Conservation (phyloP, 1,140 invertebrate species). For the Temnothorax nylanderi region DNA sequence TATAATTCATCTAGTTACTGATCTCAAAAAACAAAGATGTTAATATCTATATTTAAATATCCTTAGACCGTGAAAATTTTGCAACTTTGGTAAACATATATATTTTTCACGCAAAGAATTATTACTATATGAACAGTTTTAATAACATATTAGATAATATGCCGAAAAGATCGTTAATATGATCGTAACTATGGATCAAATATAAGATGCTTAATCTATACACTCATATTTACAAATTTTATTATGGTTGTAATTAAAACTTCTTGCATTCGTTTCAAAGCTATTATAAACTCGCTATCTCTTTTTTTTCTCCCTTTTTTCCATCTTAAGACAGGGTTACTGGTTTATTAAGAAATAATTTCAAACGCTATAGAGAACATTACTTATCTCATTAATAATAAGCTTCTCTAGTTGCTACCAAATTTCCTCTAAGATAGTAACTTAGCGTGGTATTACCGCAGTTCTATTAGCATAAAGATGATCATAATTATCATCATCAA, state of each 20-base stretch:
- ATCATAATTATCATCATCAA: constrained; percentile 1
- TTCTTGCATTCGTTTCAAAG: constrained; percentile 5
- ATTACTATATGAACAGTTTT: neutral
- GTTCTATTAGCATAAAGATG: neutral
- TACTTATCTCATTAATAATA: constrained; percentile 42
- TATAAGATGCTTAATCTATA: neutral
- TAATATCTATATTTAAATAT: neutral
- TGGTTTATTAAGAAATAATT: constrained; percentile 8
- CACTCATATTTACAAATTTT: neutral
- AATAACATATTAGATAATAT: neutral
- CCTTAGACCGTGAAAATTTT: neutral
- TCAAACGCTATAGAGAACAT: neutral
- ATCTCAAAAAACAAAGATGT: neutral
- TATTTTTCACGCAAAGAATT: neutral
- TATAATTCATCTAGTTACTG: neutral
- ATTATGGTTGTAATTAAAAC: constrained; percentile 14
- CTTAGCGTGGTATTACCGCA: neutral
- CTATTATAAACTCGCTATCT: constrained; percentile 3
- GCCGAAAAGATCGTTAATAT: too few relatives aligned
- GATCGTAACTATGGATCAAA: neutral
- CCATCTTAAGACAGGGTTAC: neutral
- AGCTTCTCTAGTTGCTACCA: constrained; percentile 9
- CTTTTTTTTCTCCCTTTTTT: neutral
- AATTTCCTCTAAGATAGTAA: neutral
- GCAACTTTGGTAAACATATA: neutral